Conservation (phyloP, 2,113 vertebrate genomes). For the Scomber japonicus region DNA sequence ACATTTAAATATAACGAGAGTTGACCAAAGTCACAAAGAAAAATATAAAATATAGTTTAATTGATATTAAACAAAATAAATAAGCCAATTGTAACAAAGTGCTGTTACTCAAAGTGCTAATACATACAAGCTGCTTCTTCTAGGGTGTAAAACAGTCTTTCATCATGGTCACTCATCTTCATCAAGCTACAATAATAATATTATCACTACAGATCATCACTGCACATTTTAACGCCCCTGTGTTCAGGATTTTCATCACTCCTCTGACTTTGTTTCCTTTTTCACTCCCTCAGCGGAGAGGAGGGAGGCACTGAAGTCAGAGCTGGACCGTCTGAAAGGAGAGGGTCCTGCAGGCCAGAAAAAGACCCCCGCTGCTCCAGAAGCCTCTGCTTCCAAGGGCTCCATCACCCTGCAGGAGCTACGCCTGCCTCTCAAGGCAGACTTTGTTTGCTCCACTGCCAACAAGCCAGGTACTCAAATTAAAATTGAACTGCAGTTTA, state of each 20-base stretch:
- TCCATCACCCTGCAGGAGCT: constrained; percentile 92
- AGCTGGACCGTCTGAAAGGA: constrained; percentile 89
- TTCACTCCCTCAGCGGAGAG: constrained; percentile 87
- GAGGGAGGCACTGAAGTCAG: constrained; percentile 89
- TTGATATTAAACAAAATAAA: no score
- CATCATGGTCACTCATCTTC: no score
- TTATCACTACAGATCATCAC: no score
- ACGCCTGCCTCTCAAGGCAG: constrained; percentile 94
- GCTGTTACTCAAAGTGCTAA: no score
- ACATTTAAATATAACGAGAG: no score
- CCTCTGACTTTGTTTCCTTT: background rate
- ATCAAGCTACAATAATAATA: no score
- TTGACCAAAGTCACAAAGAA: no score
- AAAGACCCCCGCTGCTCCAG: constrained; percentile 64
- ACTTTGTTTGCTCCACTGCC: constrained; percentile 92
- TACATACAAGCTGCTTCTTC: no score
- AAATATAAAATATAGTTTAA: no score
- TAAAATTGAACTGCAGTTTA: background rate
- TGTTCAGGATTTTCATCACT: background rate
- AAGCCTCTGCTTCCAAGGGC: constrained; percentile 87
- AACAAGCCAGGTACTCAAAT: constrained; percentile 89
- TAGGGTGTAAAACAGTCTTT: no score
- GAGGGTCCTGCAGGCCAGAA: constrained; percentile 84
- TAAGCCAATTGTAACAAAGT: no score
- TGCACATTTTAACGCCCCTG: no score